A percentile compares a stretch with the other conserved stretches of the same genome.
Conservation (phyloP, 1,140 invertebrate genomes). For the Cepaea nemoralis region DNA sequence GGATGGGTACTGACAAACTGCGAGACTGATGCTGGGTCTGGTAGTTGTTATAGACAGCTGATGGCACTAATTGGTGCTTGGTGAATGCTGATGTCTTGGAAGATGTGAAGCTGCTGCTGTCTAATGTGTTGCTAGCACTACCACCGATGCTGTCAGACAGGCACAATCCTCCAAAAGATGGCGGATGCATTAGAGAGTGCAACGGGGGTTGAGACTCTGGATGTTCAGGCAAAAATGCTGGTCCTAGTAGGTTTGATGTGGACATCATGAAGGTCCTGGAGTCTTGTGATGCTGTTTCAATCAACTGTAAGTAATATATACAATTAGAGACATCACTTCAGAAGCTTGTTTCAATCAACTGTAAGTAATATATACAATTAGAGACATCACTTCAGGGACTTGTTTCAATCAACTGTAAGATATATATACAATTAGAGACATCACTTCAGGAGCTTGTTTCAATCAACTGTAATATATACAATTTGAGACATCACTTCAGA, state of each 20-base stretch:
- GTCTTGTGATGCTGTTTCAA: conserved; percentile 28
- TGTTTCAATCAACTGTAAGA: conserved; percentile 30
- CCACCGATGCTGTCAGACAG: not conserved
- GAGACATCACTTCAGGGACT: too few species aligned
- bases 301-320: conserved; percentile 19
- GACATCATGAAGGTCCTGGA: not conserved
- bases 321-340: not conserved
- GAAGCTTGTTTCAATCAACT: conserved; percentile 28
- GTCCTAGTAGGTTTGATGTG: not conserved
- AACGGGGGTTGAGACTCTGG: not conserved
- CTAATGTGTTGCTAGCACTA: not conserved
- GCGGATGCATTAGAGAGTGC: not conserved
- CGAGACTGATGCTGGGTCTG: conserved; percentile 14
- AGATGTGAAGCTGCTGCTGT: not conserved
- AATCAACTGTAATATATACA: conserved; percentile 26
- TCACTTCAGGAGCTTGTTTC: conserved; percentile 1
- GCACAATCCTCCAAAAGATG: not conserved
- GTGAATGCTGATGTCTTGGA: conserved; percentile 20
- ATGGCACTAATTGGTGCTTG: not conserved
- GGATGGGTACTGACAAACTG: conserved; percentile 22
- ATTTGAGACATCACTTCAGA: too few species aligned
- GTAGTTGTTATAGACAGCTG: not conserved
- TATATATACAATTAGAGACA: not conserved
- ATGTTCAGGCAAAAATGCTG: not conserved
- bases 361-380: not conserved